Base-by-base conservation (phyloP, 2,113 vertebrate species). In the Platysternon megacephalum region DNA sequence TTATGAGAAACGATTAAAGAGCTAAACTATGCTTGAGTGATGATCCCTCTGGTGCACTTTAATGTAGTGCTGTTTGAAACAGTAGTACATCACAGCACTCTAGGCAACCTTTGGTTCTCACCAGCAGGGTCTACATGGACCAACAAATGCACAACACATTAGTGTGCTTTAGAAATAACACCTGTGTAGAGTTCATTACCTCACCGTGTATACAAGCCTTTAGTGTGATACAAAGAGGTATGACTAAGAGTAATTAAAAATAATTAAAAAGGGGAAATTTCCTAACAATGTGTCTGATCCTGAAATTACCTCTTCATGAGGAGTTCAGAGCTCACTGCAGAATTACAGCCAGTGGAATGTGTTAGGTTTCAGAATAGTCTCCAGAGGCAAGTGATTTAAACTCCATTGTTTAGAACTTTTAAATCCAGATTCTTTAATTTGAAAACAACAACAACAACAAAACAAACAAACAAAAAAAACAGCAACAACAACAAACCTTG, bases 391-490 rank as follows among this genome's bases (percentile, higher is more conserved):
- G 12, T 65, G 22, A 42, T 22, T 78, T 32, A 44, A 93, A 9
- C 10, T 51, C 0, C 0, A 5, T 39, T 81, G 5, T 4, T 32
- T 53, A 48, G 53, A n/a, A 8, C 7, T 90, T 91, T 58, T 95
- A 39, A 56, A 84, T 26, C 16, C 83, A 65, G 51, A 52, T 3
- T 82, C 28, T 46, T 13, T 56, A 28, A 19, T 39, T 68, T 48
- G 42, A 91, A 82, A 22, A 26, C 52, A 49, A 65, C 29, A 65
- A 72, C 58, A 53, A 8, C 55, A 65, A n/a, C 3, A 35, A 16
- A 35, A 58, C 12, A 26, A 0, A 0, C 12, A 26, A 0, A 0
- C 29, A 12, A 91, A 84, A 21, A 24, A 52, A 49, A 61, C 29
- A 65, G 55, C 52, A 58, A 8, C 55, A 68, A 28, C 3, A 42